Evolutionary conservation across 2,797 vertebrate genomes (phyloP).

Genomic region (Nasua narica): DNA sequence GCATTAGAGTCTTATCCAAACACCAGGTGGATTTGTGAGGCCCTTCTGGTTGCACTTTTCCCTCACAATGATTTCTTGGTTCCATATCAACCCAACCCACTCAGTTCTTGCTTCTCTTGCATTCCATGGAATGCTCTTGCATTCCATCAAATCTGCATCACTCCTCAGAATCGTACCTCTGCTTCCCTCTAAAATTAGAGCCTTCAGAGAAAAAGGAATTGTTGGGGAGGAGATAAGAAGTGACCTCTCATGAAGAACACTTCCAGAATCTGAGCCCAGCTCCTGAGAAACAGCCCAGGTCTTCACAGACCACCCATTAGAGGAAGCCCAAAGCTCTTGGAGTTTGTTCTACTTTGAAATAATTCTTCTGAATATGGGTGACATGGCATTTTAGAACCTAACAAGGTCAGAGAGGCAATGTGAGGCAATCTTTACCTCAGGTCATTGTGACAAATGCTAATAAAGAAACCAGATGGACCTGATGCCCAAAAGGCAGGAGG

Average conservation of each 20-base stretch:
- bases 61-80: background rate
- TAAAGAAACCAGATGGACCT: background rate
- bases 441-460: background rate
- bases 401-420: background rate
- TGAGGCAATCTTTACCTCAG: background rate
- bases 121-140: background rate
- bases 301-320: background rate
- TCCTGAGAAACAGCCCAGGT: background rate
- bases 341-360: background rate
- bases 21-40: accelerated
- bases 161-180: background rate
- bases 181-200: background rate
- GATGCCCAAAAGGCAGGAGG: background rate
- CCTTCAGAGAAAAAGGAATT: background rate
- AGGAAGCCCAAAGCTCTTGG: background rate
- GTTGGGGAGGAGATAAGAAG: background rate
- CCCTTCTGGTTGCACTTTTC: too few relatives aligned
- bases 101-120: background rate
- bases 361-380: background rate
- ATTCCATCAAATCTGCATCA: background rate
- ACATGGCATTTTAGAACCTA: background rate
- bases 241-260: background rate
- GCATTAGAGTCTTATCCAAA: background rate
- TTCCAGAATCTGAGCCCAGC: background rate
- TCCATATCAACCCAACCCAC: background rate